Base-by-base conservation (phyloP, 2,113 vertebrate genomes). In the Gnathonemus longibarbis region DNA sequence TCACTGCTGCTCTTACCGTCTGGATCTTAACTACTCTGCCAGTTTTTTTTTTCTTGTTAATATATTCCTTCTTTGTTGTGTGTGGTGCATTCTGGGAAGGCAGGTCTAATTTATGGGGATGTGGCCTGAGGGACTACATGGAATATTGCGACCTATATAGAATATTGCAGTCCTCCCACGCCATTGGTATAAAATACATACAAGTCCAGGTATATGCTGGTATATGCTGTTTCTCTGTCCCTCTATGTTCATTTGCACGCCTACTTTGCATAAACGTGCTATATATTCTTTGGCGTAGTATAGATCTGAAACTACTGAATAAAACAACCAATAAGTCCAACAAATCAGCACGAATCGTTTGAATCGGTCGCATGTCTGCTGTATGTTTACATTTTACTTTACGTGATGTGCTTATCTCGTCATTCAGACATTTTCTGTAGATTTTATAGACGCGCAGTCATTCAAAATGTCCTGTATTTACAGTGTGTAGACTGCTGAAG, bases 121-220 rank as follows among this genome's bases (percentile, higher is more conserved):
- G 42, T 35, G 89, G 53, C 89, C 70, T 46, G 58, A 49, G 85
- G 89, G 19, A 88, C 70, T 48, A 74, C 58, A 74, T 42, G 17
- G 31, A 86, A 91, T 88, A 91, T 92, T 92, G 91, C 90, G 48
- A 58, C 88, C n/a, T 50, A 42, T 80, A 80, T 80, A 80, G 70
- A 77, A 84, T 31, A 21, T 42, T 48, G 21, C 80, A 62, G 80
- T 58, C 35, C 74, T 58, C 35, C 52, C 31, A 31, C 50, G 11
- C 19, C 24, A 58, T 87, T 89, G 91, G 91, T 89, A 92, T 85
- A 87, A 70, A 90, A 90, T 90, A 88, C 86, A 70, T 21, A 77
- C 84, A 89, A 87, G 88, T 66, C 6, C 10, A n/a, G 62, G 45
- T 19, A 87, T 89, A 46, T 84, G 84, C 46, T 53, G 62, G 45